These are phyloP conservation scores for Psephotus haematonotus DNA, from an alignment of 2,113 vertebrate species.

Conservation along the genomic window DNA sequence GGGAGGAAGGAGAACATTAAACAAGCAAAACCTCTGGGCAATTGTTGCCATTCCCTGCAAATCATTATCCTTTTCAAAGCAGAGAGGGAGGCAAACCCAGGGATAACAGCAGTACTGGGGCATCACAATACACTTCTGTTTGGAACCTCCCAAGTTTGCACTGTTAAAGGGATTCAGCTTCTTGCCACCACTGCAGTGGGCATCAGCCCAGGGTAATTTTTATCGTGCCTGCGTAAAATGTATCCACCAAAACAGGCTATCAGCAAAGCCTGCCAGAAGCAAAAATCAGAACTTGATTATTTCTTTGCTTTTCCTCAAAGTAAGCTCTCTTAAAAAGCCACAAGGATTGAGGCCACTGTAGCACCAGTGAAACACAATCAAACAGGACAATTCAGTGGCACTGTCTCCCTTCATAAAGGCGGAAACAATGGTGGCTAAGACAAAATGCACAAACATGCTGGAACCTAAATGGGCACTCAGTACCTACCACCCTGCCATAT, in stretches of 20 bases:
- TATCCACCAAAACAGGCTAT: not conserved
- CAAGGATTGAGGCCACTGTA: not conserved
- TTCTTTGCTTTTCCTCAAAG: not conserved
- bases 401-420: not conserved
- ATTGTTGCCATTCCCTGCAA: slow-evolving; percentile 12
- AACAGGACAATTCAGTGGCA: not conserved
- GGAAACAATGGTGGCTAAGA: not conserved
- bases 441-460: not conserved
- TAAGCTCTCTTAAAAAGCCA: not conserved
- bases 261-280: not conserved
- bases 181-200: not conserved
- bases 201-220: not conserved
- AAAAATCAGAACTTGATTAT: not conserved
- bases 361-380: not conserved
- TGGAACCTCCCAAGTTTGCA: not conserved
- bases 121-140: not conserved
- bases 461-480: not conserved
- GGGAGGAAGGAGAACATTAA: slow-evolving; percentile 50
- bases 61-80: not conserved
- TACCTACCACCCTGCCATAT: not conserved
- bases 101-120: not conserved
- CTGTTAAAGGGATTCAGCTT: not conserved
- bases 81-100: not conserved
- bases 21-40: slow-evolving; percentile 21
- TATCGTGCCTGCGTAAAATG: not conserved